These are phyloP conservation scores for Ligdia adustata DNA, from an alignment of 2,888 invertebrate genomes.

Conservation along the genomic window DNA sequence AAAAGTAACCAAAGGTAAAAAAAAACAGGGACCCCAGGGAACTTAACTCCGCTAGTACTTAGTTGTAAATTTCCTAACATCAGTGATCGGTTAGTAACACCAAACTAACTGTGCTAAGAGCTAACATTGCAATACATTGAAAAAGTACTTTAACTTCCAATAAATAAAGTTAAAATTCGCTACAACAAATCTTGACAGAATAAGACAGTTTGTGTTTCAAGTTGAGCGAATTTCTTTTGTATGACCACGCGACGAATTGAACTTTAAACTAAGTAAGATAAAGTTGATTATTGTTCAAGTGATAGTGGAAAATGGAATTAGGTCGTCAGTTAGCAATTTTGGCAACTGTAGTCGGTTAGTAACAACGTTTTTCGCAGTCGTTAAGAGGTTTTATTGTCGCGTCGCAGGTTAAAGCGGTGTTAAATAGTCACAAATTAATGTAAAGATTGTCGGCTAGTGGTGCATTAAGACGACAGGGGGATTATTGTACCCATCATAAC, in stretches of 20 bases:
- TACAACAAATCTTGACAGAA: not conserved
- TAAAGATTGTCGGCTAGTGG: too few relatives aligned
- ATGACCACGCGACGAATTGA: not conserved
- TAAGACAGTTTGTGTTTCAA: constrained; percentile 14
- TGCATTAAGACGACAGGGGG: too few relatives aligned
- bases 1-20: too few relatives aligned
- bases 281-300: not conserved
- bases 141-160: constrained; percentile 14
- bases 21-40: too few relatives aligned
- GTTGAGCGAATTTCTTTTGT: constrained; percentile 2
- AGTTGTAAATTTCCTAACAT: too few relatives aligned
- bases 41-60: too few relatives aligned
- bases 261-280: not conserved
- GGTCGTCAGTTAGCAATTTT: constrained; percentile 33
- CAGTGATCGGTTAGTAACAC: too few relatives aligned
- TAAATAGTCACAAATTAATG: too few relatives aligned
- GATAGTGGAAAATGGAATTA: constrained; percentile 22
- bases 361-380: constrained; percentile 28
- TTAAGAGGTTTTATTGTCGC: not conserved
- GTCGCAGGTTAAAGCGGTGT: not conserved
- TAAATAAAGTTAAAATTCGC: constrained; percentile 21
- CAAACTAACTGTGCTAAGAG: too few relatives aligned
- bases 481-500: too few relatives aligned
- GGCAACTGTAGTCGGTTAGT: constrained; percentile 28
- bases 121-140: not conserved